phyloP scores from a whole-genome alignment of 2,113 vertebrate genomes.

The Grammomys surdaster region DNA sequence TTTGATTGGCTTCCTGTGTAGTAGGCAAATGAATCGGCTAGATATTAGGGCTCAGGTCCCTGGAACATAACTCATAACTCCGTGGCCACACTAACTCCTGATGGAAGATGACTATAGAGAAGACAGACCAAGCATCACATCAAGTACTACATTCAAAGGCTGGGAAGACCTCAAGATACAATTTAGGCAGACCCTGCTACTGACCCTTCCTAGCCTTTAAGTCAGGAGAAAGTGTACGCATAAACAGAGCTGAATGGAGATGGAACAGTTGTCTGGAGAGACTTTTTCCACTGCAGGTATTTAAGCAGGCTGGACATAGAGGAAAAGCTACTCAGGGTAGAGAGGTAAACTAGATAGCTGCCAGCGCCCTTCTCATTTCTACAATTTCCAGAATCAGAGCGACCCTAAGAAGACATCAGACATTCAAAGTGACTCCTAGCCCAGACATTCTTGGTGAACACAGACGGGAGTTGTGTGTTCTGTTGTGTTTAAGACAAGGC shows the following conservation, averaged over 20 bases:
- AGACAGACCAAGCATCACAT: background rate
- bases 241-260: conserved; percentile 16
- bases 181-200: background rate
- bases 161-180: conserved; percentile 11
- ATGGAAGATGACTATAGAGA: background rate
- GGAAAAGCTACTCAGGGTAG: background rate
- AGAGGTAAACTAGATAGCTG: background rate
- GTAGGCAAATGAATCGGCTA: background rate
- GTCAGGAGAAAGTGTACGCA: conserved; percentile 25
- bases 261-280: background rate
- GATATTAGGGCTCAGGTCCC: background rate
- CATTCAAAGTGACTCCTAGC: background rate
- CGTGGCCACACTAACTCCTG: background rate
- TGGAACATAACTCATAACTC: background rate
- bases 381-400: background rate
- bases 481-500: background rate
- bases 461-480: background rate
- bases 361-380: background rate
- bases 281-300: background rate
- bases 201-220: background rate
- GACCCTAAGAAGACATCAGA: background rate
- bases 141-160: background rate
- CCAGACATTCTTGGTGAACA: background rate
- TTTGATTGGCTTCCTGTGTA: background rate
- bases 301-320: background rate